phyloP scores from a whole-genome alignment of 2,888 invertebrate genomes.

The Eutolmus rufibarbis region DNA sequence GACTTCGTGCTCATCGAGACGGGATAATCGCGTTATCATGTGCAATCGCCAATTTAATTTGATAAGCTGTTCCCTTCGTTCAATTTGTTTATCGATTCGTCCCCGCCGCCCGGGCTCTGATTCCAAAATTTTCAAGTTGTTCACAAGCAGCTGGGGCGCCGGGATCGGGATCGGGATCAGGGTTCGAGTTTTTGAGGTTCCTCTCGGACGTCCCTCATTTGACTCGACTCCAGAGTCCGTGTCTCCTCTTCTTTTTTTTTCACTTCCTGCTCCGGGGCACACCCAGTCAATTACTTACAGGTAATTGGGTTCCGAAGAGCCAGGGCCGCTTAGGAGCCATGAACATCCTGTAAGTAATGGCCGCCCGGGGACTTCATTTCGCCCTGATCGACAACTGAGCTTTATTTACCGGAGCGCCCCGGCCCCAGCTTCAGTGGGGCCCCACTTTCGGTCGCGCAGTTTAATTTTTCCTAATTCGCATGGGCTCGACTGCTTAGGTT shows the following conservation, averaged over 20 bases:
- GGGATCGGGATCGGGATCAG: not conserved
- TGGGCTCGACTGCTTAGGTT: not conserved
- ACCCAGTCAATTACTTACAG: slow-evolving; percentile 42
- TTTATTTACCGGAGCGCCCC: slow-evolving; percentile 18
- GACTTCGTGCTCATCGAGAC: slow-evolving; percentile 51
- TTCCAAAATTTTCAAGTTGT: not conserved
- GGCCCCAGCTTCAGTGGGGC: not conserved
- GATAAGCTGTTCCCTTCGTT: slow-evolving; percentile 49
- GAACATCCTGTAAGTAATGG: slow-evolving; percentile 38
- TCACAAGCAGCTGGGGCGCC: not conserved
- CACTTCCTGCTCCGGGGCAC: slow-evolving; percentile 12
- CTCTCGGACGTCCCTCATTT: not conserved
- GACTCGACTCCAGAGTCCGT: not conserved
- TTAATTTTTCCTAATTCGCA: slow-evolving; percentile 19
- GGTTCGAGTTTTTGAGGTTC: slow-evolving; percentile 12
- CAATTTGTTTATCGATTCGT: slow-evolving; percentile 38
- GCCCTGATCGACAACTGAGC: slow-evolving; percentile 31
- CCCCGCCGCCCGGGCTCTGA: not conserved
- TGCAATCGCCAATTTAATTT: slow-evolving; percentile 52
- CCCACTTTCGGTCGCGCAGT: not conserved
- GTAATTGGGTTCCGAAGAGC: slow-evolving; percentile 37
- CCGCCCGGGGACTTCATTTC: slow-evolving; percentile 38
- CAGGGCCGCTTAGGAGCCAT: slow-evolving; percentile 34
- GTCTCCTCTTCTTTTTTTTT: not conserved
- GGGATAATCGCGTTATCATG: slow-evolving; percentile 52